Percentiles rank a stretch among this genome's conserved stretches.
Conservation (phyloP, 2,113 vertebrate genomes). For the Nerophis ophidion region DNA sequence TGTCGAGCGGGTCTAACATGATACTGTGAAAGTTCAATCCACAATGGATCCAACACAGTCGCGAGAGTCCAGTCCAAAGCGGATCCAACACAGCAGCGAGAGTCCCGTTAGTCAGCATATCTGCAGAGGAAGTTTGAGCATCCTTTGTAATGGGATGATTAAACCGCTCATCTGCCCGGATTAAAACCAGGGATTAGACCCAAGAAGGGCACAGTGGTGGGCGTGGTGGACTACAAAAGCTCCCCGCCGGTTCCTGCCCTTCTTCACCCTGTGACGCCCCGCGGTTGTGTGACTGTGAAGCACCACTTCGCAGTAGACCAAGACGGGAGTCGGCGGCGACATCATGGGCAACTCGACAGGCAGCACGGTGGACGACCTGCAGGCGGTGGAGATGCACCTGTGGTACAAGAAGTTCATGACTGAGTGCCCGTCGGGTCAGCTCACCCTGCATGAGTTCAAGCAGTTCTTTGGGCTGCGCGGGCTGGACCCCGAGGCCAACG, state of each 20-base stretch:
- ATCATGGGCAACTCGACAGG: constrained; percentile 79
- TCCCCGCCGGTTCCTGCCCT: background rate
- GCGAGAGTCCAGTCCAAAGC: too few relatives aligned
- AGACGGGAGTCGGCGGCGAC: constrained; percentile 27
- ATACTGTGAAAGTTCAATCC: too few relatives aligned
- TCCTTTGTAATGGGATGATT: constrained; percentile 22
- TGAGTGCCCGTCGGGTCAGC: constrained; percentile 86
- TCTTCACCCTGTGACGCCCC: constrained; percentile 28
- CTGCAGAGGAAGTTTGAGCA: constrained; percentile 18
- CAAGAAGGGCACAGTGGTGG: constrained; percentile 31
- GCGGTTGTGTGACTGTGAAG: constrained; percentile 66
- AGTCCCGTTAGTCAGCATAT: constrained; percentile 56
- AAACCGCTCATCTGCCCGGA: constrained; percentile 55
- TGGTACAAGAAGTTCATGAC: constrained; percentile 96
- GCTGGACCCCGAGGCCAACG: constrained; percentile 79
- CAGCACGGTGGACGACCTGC: constrained; percentile 81
- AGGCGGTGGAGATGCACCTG: constrained; percentile 87
- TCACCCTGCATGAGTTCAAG: constrained; percentile 88
- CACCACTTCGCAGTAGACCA: constrained; percentile 67
- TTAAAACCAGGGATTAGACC: constrained; percentile 58
- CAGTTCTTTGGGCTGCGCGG: constrained; percentile 86
- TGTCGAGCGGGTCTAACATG: too few relatives aligned
- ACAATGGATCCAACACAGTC: too few relatives aligned
- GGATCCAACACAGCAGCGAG: too few relatives aligned
- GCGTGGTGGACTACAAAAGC: constrained; percentile 58